Base-by-base conservation (phyloP, 1,140 invertebrate genomes). In the Macrocentrus cingulum region DNA sequence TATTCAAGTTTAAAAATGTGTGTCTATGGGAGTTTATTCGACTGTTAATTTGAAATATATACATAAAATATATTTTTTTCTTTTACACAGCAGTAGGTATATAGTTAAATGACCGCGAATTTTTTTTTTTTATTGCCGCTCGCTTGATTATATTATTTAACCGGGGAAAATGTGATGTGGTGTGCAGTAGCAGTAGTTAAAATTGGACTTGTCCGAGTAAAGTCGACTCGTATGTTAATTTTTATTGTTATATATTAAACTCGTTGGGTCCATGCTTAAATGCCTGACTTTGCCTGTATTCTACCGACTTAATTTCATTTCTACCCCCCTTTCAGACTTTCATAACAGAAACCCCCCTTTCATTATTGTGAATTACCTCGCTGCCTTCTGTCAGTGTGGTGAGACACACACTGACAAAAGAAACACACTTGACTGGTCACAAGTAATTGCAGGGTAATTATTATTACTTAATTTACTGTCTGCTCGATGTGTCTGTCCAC, bases 291-390 rank as follows among this genome's bases (percentile, higher is more conserved):
- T 69, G 67, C 67, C 67, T 63, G 63, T 64, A 65, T 57, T 67
- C 18, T 69, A 59, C 61, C 60, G 65, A 70, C 67, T 77, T 77
- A 77, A 79, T 79, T 79, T 72, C 68, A 69, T 74, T 75, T 67
- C 66, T 65, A 59, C 65, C 61, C n/a, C n/a, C n/a, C n/a, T n/a
- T n/a, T n/a, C n/a, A n/a, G n/a, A n/a, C n/a, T n/a, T n/a, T n/a
- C n/a, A n/a, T n/a, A n/a, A n/a, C n/a, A n/a, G n/a, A n/a, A n/a
- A n/a, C n/a, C n/a, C n/a, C n/a, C 42, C 73, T 76, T 79, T 76
- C 77, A 77, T 79, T 77, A 75, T 73, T 69, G 72, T 66, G 73
- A 79, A 79, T 79, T 79, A 73, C 70, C 71, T 68, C 68, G 65
- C 64, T 64, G 69, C 69, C 74, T 70, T 67, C 69, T 73, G 71